These are phyloP conservation scores for Caenorhabditis angaria DNA, from an alignment of 2,888 invertebrate species.

Conservation along the genomic window DNA sequence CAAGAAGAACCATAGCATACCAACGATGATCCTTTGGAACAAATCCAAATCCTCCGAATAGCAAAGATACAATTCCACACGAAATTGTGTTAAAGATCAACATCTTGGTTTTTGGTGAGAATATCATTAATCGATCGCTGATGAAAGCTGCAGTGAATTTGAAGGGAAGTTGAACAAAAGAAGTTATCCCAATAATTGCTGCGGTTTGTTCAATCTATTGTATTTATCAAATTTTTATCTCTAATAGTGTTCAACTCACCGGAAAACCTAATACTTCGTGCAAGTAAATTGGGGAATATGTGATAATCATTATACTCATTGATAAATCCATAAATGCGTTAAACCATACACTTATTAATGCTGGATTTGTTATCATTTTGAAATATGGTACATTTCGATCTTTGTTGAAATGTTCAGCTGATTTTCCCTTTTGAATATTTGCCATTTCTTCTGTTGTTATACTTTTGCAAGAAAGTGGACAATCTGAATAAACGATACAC, in stretches of 20 bases:
- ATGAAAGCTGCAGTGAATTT: slow-evolving; percentile 34
- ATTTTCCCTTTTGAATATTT: slow-evolving; percentile 33
- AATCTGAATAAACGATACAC: slow-evolving; percentile 30
- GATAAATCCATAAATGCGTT: slow-evolving; percentile 41
- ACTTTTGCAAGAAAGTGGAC: slow-evolving; percentile 18
- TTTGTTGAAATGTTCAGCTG: slow-evolving; percentile 26
- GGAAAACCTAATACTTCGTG: slow-evolving; percentile 28
- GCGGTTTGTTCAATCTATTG: slow-evolving; percentile 25
- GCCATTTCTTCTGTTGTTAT: slow-evolving; percentile 20
- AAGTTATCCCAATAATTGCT: slow-evolving; percentile 26
- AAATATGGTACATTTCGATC: slow-evolving; percentile 3
- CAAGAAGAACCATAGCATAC: slow-evolving; percentile 28
- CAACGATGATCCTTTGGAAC: slow-evolving; percentile 21
- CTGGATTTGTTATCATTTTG: slow-evolving; percentile 25
- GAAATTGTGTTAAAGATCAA: slow-evolving; percentile 12
- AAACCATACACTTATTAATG: slow-evolving; percentile 31
- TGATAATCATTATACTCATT: slow-evolving; percentile 36
- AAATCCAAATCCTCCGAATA: slow-evolving; percentile 30
- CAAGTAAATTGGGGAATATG: slow-evolving; percentile 34
- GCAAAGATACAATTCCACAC: slow-evolving; percentile 25
- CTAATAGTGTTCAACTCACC: background rate
- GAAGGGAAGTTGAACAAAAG: slow-evolving; percentile 35
- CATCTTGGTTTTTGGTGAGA: slow-evolving; percentile 9
- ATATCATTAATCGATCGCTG: slow-evolving; percentile 20
- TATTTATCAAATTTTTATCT: background rate